Evolutionary conservation across 1,140 invertebrate species (phyloP).

Genomic region (Cotesia vestalis): DNA sequence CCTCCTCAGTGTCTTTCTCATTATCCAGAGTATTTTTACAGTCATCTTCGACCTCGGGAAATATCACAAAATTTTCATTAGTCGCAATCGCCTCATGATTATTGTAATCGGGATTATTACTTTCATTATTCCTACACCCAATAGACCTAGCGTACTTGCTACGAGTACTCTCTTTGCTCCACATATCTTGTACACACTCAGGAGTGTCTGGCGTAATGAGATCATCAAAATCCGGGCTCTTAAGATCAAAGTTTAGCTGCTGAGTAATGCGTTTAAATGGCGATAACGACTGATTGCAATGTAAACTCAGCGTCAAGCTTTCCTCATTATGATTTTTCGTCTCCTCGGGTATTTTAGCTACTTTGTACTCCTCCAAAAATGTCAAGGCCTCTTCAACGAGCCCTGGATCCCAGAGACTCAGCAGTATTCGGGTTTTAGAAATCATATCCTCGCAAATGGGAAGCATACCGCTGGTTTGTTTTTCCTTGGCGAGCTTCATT

Average conservation of each 20-base stretch:
- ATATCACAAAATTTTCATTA: slow-evolving; percentile 62
- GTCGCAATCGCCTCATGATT: slow-evolving; percentile 22
- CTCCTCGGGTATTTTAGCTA: slow-evolving; percentile 63
- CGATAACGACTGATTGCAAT: slow-evolving; percentile 68
- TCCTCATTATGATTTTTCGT: slow-evolving; percentile 48
- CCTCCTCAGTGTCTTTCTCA: slow-evolving; percentile 25
- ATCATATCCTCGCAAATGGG: slow-evolving; percentile 83
- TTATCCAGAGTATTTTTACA: slow-evolving; percentile 12
- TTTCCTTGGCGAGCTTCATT: slow-evolving; percentile 76
- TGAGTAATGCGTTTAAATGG: slow-evolving; percentile 81
- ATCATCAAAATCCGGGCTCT: slow-evolving; percentile 77
- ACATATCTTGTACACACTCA: slow-evolving; percentile 69
- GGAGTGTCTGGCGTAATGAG: slow-evolving; percentile 76
- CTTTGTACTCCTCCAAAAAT: slow-evolving; percentile 80
- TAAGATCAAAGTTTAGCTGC: slow-evolving; percentile 75
- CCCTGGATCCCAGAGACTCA: slow-evolving; percentile 84
- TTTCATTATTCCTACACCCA: slow-evolving; percentile 43
- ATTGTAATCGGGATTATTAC: slow-evolving; percentile 43
- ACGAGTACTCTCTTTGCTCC: slow-evolving; percentile 62
- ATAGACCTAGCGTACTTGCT: slow-evolving; percentile 45
- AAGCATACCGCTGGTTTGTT: slow-evolving; percentile 77
- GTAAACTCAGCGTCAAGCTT: slow-evolving; percentile 46
- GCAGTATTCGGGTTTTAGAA: slow-evolving; percentile 77
- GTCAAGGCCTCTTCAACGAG: slow-evolving; percentile 85
- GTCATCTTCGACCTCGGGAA: slow-evolving; percentile 59